These are phyloP conservation scores for Lasioglossum calceatum DNA, from an alignment of 2,888 invertebrate genomes.

Conservation along the genomic window DNA sequence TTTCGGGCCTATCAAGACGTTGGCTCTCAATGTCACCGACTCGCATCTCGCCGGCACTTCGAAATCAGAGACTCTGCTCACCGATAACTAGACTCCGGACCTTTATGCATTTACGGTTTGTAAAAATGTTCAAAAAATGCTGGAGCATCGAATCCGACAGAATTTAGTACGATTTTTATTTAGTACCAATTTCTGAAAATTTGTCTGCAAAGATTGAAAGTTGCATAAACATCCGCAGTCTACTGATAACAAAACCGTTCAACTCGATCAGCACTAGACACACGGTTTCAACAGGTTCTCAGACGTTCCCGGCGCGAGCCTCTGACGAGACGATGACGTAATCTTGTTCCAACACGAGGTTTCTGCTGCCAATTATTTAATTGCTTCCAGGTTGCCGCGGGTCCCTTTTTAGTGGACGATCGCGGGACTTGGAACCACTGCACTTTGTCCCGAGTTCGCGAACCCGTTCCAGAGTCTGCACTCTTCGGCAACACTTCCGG, in stretches of 20 bases:
- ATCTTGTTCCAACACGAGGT: background rate
- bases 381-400: background rate
- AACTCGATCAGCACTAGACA: background rate
- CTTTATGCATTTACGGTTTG: no score
- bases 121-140: no score
- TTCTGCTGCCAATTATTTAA: background rate
- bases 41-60: background rate
- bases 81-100: background rate
- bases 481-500: background rate
- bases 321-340: background rate
- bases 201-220: no score
- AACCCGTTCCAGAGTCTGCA: background rate
- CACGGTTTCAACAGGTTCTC: background rate
- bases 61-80: background rate
- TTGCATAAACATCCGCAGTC: no score
- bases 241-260: background rate
- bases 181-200: no score
- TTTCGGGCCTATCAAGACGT: background rate
- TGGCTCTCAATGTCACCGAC: background rate
- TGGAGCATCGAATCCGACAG: no score
- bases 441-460: background rate
- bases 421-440: background rate
- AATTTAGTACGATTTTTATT: no score
- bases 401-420: background rate
- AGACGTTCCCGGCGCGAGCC: background rate